Percentiles rank a stretch among this genome's conserved stretches.
phyloP scores from a whole-genome alignment of 2,797 vertebrate species.

The Pampus argenteus region DNA sequence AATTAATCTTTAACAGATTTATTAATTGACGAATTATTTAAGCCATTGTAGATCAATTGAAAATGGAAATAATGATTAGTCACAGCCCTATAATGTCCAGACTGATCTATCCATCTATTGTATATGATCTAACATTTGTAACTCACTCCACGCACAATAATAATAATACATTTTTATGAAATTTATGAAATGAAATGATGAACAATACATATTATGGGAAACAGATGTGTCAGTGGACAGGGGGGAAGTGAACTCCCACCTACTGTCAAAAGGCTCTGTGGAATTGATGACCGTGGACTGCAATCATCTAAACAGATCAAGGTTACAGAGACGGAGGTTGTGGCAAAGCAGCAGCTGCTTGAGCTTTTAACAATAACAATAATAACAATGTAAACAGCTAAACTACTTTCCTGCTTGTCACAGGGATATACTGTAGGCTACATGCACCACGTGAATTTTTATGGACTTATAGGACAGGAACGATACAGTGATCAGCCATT shows the following conservation, averaged over 20 bases:
- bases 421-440: not conserved
- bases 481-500: not conserved
- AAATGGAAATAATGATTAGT: too few relatives aligned
- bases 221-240: not conserved
- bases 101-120: too few relatives aligned
- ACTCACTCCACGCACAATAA: too few relatives aligned
- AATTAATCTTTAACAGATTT: not conserved
- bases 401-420: not conserved
- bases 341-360: not conserved
- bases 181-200: too few relatives aligned
- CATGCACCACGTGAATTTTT: not conserved
- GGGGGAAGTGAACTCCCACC: not conserved
- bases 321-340: not conserved
- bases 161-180: too few relatives aligned
- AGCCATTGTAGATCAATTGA: too few relatives aligned
- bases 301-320: not conserved
- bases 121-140: too few relatives aligned
- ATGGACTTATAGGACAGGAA: not conserved
- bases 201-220: not conserved
- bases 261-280: not conserved
- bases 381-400: not conserved
- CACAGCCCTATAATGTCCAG: too few relatives aligned
- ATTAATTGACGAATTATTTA: not conserved
- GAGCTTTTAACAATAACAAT: not conserved
- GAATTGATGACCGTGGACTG: not conserved